Percentiles rank a stretch among this genome's conserved stretches.
These are phyloP conservation scores for Ictalurus punctatus DNA, from an alignment of 2,113 vertebrate species.

Conservation along the genomic window DNA sequence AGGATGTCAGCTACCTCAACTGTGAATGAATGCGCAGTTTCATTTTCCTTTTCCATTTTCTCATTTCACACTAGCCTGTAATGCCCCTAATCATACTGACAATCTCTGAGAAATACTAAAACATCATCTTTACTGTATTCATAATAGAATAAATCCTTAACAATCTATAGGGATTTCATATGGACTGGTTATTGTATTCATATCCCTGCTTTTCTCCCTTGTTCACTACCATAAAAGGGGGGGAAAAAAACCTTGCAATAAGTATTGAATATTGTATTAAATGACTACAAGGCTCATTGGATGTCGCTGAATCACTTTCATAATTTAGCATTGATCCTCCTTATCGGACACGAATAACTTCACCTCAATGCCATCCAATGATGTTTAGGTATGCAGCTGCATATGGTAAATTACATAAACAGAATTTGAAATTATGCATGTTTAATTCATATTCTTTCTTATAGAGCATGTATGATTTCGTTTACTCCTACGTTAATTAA, in stretches of 20 bases:
- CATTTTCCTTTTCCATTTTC: conserved; percentile 2
- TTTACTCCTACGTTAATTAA: too few relatives aligned
- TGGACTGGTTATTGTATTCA: not conserved
- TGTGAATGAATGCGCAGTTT: not conserved
- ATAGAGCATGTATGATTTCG: too few relatives aligned
- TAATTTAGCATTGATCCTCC: not conserved
- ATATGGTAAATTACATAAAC: too few relatives aligned
- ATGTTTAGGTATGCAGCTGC: too few relatives aligned
- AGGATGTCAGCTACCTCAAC: not conserved
- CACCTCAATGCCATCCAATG: too few relatives aligned
- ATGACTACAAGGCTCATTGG: not conserved
- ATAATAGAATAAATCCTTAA: not conserved
- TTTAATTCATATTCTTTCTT: too few relatives aligned
- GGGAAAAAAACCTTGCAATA: not conserved
- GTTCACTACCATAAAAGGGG: not conserved
- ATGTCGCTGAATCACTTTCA: too few relatives aligned
- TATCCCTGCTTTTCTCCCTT: not conserved
- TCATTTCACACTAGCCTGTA: not conserved
- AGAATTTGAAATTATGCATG: too few relatives aligned
- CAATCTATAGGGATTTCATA: not conserved
- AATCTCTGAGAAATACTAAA: not conserved
- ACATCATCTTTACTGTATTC: too few relatives aligned
- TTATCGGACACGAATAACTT: too few relatives aligned
- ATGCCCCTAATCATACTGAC: not conserved
- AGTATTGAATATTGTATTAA: not conserved